Conservation (phyloP, 2,888 invertebrate species). For the Prostheceraeus crozeri region DNA sequence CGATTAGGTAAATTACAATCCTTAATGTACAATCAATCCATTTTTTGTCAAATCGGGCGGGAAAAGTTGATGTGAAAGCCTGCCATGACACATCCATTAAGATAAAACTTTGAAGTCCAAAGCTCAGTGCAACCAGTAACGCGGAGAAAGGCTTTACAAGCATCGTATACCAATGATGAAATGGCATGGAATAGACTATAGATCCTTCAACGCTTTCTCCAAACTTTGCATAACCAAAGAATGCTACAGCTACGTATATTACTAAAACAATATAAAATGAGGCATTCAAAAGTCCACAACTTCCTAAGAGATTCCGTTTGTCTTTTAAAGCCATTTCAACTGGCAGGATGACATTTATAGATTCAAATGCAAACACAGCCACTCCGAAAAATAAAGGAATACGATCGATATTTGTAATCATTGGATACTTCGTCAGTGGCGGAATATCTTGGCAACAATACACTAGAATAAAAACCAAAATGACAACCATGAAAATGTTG, state of each 20-base stretch:
- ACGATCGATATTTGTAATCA: constrained; percentile 9
- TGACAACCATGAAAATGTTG: constrained; percentile 18
- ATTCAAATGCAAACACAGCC: constrained; percentile 33
- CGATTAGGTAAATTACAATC: not conserved
- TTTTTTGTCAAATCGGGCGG: not conserved
- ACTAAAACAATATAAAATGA: constrained; percentile 29
- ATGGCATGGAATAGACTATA: constrained; percentile 36
- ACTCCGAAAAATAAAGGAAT: constrained; percentile 30
- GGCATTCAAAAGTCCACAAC: constrained; percentile 29
- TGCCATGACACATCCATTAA: constrained; percentile 80
- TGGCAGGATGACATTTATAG: constrained; percentile 32
- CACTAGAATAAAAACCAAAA: constrained; percentile 14
- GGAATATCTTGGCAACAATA: constrained; percentile 29
- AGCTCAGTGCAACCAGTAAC: constrained; percentile 78
- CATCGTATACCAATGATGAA: constrained; percentile 50
- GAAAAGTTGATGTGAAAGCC: not conserved
- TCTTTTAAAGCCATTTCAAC: constrained; percentile 31
- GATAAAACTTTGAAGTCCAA: constrained; percentile 84
- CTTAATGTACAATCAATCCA: constrained; percentile 8
- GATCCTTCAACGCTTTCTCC: constrained; percentile 48
- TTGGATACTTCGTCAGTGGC: constrained; percentile 12
- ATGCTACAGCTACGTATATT: constrained; percentile 35
- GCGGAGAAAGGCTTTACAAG: constrained; percentile 76
- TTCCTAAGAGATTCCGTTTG: constrained; percentile 11
- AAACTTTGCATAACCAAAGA: constrained; percentile 42